Evolutionary conservation across 2,888 invertebrate genomes (phyloP), one percentile per base, ranked within the genome.

Genomic region (Hirtodrosophila histrioides): DNA sequence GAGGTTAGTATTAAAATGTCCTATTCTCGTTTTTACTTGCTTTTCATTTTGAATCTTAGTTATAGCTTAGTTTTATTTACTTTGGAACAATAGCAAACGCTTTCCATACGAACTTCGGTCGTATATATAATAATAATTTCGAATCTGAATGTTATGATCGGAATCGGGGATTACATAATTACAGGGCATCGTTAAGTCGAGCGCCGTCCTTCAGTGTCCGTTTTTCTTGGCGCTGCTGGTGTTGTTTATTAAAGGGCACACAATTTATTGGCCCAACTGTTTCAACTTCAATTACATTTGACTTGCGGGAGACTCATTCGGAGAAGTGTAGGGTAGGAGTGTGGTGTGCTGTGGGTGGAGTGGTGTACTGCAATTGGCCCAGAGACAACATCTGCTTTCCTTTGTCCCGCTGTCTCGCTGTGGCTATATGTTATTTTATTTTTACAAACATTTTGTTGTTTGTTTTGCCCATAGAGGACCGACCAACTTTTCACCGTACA

Each of bases 231-330:
- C 40, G 39, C 50, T 64, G 57, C 33, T 73, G 49, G 39, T 51
- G 37, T 48, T 61, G 73, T 43, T 71, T 58, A 66, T 56, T 74
- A 53, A 76, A 17, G 51, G 40, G 67, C 69, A 60, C 63, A 81
- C 69, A 81, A 78, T 81, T 73, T 78, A 82, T 82, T 78, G 77
- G 58, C 75, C 74, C 78, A 78, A 78, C 77, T 78, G 77, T 82
- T 82, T 78, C 75, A 67, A 69, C 78, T 82, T 78, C 78, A 78
- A 78, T 78, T 82, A 74, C 82, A 67, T 66, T 69, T 69, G 66
- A 55, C 41, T 51, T 68, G 63, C 45, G 44, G 17, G 51, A 50
- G 63, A 39, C 62, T 33, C 53, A 48, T 35, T 17, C 23, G 45
- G 12, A 27, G 12, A 8, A n/a, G 17, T 40, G 17, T 10, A 7